phyloP scores from a whole-genome alignment of 2,797 vertebrate species.

The Merluccius polli region DNA sequence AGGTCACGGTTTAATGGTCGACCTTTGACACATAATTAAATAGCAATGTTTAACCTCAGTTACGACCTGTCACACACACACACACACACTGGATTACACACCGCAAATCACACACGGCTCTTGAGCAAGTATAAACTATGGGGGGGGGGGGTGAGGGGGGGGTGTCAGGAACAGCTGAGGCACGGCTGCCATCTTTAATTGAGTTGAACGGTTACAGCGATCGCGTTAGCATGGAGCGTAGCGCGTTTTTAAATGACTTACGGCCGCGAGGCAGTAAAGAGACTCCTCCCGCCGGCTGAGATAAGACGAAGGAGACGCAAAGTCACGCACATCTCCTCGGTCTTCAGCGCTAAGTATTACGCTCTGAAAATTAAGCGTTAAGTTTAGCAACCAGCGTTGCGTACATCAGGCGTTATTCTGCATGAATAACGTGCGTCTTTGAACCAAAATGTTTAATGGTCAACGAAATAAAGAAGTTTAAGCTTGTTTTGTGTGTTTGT shows the following conservation, averaged over 20 bases:
- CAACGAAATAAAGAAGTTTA: background rate
- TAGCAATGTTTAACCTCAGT: slow-evolving; percentile 77
- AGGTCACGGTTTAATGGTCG: slow-evolving; percentile 55
- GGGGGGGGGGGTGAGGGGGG: slow-evolving; percentile 26
- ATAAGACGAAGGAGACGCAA: slow-evolving; percentile 21
- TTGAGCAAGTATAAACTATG: slow-evolving; percentile 45
- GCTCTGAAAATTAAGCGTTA: background rate
- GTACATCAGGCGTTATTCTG: background rate
- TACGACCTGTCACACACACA: slow-evolving; percentile 67
- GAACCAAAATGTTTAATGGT: background rate
- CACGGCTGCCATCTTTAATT: slow-evolving; percentile 49
- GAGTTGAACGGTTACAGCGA: slow-evolving; percentile 58
- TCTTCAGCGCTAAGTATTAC: background rate
- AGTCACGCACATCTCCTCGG: background rate
- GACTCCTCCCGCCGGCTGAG: slow-evolving; percentile 23
- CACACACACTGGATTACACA: slow-evolving; percentile 61
- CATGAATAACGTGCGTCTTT: background rate
- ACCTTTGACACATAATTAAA: slow-evolving; percentile 79
- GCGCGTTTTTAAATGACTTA: slow-evolving; percentile 44
- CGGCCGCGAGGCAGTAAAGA: slow-evolving; percentile 10
- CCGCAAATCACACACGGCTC: slow-evolving; percentile 61
- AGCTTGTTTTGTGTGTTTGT: background rate
- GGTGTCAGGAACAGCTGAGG: background rate
- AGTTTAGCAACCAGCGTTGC: background rate
- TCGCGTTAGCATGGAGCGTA: slow-evolving; percentile 54